Evolutionary conservation across 1,140 invertebrate species (phyloP).

Genomic region (Geopemphigus sp.): DNA sequence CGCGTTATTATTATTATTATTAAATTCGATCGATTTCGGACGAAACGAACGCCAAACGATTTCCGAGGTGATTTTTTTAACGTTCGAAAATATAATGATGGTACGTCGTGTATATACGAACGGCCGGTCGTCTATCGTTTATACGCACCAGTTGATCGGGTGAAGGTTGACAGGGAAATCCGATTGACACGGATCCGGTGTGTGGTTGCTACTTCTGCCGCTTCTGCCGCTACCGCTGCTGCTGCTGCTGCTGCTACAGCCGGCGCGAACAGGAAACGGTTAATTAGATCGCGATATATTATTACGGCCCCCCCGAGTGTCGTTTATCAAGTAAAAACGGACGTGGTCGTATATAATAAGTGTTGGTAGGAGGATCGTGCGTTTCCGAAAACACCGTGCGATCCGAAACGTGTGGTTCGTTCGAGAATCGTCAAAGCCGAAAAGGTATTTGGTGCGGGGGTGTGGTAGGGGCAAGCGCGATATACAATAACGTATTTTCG

Average conservation of each 20-base stretch:
- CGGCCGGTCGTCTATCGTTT: background rate
- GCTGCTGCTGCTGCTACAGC: constrained; percentile 12
- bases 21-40: constrained; percentile 11
- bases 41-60: background rate
- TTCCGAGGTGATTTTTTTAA: background rate
- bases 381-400: background rate
- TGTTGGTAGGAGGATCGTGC: too few species aligned
- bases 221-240: too few species aligned
- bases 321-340: background rate
- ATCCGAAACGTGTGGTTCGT: too few species aligned
- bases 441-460: too few species aligned
- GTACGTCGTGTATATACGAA: background rate
- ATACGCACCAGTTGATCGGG: constrained; percentile 29
- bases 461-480: too few species aligned
- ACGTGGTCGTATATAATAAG: too few species aligned
- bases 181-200: constrained; percentile 35
- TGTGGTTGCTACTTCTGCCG: constrained; percentile 10
- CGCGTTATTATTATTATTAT: background rate
- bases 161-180: constrained; percentile 15
- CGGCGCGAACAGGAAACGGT: constrained; percentile 39
- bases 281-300: constrained; percentile 31
- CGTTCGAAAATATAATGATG: background rate
- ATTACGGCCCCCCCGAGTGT: background rate
- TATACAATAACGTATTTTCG: background rate
- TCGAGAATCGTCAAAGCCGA: too few species aligned